Conservation (phyloP, 2,888 invertebrate species). For the Portevinia maculata region DNA sequence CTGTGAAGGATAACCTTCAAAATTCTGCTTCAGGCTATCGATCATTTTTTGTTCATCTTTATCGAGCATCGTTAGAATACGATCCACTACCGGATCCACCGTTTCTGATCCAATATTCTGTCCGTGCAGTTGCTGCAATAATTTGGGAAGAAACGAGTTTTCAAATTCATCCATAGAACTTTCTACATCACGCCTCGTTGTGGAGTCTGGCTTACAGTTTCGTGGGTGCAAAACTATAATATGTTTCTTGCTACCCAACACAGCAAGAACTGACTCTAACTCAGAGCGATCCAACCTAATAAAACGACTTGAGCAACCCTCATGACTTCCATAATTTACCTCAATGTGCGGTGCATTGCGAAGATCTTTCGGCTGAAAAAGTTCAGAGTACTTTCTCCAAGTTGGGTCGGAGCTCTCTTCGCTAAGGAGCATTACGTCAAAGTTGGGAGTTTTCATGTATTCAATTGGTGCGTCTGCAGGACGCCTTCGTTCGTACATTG, state of each 20-base stretch:
- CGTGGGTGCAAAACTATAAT: slow-evolving; percentile 67
- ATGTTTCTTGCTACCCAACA: slow-evolving; percentile 61
- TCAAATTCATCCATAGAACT: slow-evolving; percentile 65
- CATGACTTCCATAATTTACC: slow-evolving; percentile 62
- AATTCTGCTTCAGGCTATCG: slow-evolving; percentile 36
- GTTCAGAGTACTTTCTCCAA: slow-evolving; percentile 55
- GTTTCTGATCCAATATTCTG: slow-evolving; percentile 15
- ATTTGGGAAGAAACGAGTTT: slow-evolving; percentile 69
- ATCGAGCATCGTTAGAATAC: slow-evolving; percentile 57
- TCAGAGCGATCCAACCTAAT: slow-evolving; percentile 64
- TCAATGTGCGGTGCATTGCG: slow-evolving; percentile 37
- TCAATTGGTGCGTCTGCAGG: slow-evolving; percentile 34
- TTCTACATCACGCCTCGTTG: not conserved
- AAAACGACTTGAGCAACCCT: slow-evolving; percentile 28
- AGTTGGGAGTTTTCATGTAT: slow-evolving; percentile 62
- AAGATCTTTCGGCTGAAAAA: slow-evolving; percentile 55
- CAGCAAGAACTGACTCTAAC: slow-evolving; percentile 60
- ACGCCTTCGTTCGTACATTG: not conserved
- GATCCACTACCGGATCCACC: slow-evolving; percentile 58
- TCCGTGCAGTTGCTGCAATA: slow-evolving; percentile 67
- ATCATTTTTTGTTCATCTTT: slow-evolving; percentile 59
- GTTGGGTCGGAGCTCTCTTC: slow-evolving; percentile 58
- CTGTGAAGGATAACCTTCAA: slow-evolving; percentile 12
- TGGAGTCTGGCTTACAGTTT: slow-evolving; percentile 52
- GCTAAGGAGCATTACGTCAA: slow-evolving; percentile 52